Conservation (phyloP, 2,113 vertebrate genomes). For the Gopherus evgoodei region DNA sequence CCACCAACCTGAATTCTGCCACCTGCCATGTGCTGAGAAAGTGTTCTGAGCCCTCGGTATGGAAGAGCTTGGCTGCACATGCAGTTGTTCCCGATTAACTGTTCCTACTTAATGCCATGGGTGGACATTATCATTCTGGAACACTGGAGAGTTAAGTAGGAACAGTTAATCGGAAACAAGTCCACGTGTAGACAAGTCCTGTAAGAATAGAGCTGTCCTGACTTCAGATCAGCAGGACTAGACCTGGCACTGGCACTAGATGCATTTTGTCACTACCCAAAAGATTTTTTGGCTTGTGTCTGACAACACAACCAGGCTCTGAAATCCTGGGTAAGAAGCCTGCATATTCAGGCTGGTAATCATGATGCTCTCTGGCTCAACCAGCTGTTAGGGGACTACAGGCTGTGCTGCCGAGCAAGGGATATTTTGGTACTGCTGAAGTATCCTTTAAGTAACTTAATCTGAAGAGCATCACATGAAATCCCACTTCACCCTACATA, state of each 20-base stretch:
- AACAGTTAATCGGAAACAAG: neutral
- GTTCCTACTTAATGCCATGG: rapidly evolving
- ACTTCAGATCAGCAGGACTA: neutral
- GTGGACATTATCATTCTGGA: neutral
- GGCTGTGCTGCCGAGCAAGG: rapidly evolving
- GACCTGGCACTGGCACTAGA: rapidly evolving
- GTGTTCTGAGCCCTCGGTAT: neutral
- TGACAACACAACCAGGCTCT: neutral
- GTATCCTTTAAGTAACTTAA: constrained; percentile 32
- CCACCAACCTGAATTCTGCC: neutral
- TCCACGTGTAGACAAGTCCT: neutral
- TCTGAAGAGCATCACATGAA: neutral
- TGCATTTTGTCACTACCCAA: neutral
- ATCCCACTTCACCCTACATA: constrained; percentile 53
- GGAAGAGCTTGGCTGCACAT: neutral
- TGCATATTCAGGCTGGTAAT: neutral
- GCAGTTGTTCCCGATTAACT: neutral
- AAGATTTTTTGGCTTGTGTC: rapidly evolving
- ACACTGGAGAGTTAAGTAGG: too few species aligned
- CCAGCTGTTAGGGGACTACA: rapidly evolving
- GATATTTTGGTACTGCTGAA: neutral
- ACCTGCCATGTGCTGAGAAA: rapidly evolving
- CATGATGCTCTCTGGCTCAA: rapidly evolving
- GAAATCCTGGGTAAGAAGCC: neutral
- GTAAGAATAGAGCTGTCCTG: rapidly evolving